Conservation (phyloP, 2,797 vertebrate species). For the Malurus splendens region DNA sequence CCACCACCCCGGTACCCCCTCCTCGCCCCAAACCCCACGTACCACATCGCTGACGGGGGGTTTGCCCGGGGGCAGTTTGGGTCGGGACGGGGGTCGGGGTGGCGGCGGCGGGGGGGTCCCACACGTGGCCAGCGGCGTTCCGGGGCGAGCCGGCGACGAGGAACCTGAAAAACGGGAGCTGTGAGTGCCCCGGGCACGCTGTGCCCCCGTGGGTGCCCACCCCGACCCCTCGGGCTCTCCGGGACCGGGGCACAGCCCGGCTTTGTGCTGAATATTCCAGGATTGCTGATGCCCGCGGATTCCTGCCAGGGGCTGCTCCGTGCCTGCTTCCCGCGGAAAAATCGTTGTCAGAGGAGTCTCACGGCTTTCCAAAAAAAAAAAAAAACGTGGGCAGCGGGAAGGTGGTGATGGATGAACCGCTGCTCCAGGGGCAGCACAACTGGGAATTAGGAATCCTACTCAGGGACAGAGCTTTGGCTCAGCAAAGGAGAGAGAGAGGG, state of each 20-base stretch:
- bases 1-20: not conserved
- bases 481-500: accelerated
- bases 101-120: slow-evolving; percentile 78
- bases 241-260: accelerated
- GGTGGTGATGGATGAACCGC: accelerated
- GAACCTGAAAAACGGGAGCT: slow-evolving; percentile 73
- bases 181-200: not conserved
- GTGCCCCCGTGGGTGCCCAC: accelerated
- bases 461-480: accelerated
- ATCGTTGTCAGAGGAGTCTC: accelerated
- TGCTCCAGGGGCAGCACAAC: accelerated
- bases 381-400: accelerated
- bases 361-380: accelerated
- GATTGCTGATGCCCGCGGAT: accelerated
- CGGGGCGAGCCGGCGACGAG: slow-evolving; percentile 88
- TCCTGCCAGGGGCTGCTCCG: accelerated
- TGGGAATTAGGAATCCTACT: accelerated
- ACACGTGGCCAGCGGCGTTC: slow-evolving; percentile 82
- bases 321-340: accelerated
- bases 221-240: not conserved
- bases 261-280: accelerated
- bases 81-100: slow-evolving; percentile 80
- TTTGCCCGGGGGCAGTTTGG: slow-evolving; percentile 91
- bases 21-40: slow-evolving; percentile 37
- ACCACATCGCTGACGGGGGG: slow-evolving; percentile 87